Conservation (phyloP, 2,113 vertebrate genomes). For the Trematocara macrostoma region DNA sequence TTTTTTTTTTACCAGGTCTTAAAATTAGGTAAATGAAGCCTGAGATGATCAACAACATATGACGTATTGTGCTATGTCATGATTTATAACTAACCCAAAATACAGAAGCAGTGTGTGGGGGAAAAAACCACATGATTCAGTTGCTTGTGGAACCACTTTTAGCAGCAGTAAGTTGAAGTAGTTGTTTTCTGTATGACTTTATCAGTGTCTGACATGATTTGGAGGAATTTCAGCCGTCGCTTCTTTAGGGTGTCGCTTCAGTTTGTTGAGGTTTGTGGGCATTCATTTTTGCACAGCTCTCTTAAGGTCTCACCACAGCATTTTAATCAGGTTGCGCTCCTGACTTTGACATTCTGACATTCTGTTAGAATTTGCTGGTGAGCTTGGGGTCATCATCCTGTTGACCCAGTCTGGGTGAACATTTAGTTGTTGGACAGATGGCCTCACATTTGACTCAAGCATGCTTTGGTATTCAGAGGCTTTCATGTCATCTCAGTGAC, state of each 20-base stretch:
- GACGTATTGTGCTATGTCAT: neutral
- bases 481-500: neutral
- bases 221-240: neutral
- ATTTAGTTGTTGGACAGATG: neutral
- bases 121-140: neutral
- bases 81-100: neutral
- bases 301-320: neutral
- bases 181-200: neutral
- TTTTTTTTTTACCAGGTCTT: neutral
- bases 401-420: rapidly evolving
- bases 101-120: neutral
- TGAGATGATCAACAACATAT: neutral
- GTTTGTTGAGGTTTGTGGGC: neutral
- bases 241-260: neutral
- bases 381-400: neutral
- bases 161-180: neutral
- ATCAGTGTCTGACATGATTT: neutral
- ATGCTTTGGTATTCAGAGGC: neutral
- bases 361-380: neutral
- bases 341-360: neutral
- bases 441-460: neutral
- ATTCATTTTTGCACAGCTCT: neutral
- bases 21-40: neutral
- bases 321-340: neutral
- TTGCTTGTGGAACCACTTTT: neutral